These are phyloP conservation scores for Galago senegalensis DNA, from an alignment of 2,797 vertebrate genomes.

Conservation along the genomic window DNA sequence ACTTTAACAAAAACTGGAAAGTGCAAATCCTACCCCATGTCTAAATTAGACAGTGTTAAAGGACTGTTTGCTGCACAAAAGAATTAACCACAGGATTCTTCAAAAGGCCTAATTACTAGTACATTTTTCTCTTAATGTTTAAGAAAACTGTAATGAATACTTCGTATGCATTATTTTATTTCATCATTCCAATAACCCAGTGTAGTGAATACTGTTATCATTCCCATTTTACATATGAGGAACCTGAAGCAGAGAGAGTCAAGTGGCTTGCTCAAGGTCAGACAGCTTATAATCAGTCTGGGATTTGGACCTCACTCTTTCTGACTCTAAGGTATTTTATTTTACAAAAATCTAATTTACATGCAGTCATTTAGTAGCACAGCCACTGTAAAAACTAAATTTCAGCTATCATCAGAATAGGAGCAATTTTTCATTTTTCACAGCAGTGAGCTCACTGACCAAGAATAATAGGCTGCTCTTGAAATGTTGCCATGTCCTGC, in stretches of 20 bases:
- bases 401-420: conserved; percentile 63
- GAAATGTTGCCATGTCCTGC: neutral
- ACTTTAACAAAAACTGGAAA: conserved; percentile 50
- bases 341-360: conserved; percentile 52
- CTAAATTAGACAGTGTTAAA: conserved; percentile 44
- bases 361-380: conserved; percentile 43
- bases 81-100: conserved; percentile 7
- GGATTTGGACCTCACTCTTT: neutral
- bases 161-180: conserved; percentile 39
- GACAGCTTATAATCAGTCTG: neutral
- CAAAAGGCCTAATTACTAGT: conserved; percentile 54
- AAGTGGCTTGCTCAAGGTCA: conserved; percentile 17
- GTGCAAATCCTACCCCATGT: neutral
- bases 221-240: neutral
- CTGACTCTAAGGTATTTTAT: neutral
- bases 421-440: conserved; percentile 39
- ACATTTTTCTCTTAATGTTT: neutral
- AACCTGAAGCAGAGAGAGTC: conserved; percentile 35
- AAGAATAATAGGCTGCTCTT: conserved; percentile 22
- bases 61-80: conserved; percentile 15
- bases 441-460: conserved; percentile 39
- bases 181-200: conserved; percentile 11
- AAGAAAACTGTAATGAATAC: neutral
- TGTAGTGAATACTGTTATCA: neutral
- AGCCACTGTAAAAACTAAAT: conserved; percentile 39